These are phyloP conservation scores for Heterodera filipjevi DNA, from an alignment of 2,888 invertebrate species.

Conservation along the genomic window DNA sequence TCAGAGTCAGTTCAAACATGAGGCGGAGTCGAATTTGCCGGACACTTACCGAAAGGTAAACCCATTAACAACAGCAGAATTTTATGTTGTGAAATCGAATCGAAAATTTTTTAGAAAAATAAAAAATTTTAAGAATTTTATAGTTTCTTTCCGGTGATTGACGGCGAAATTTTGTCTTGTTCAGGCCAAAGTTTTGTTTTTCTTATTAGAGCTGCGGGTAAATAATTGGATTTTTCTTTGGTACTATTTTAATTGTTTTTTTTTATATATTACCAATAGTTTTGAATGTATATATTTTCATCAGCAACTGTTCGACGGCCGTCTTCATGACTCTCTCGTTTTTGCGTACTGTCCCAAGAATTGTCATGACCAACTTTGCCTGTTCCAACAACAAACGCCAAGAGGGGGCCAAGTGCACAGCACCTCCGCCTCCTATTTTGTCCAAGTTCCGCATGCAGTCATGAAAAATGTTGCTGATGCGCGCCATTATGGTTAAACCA, in stretches of 20 bases:
- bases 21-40: constrained; percentile 97
- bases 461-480: constrained; percentile 79
- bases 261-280: too few species aligned
- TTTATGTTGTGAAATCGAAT: too few species aligned
- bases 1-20: constrained; percentile 99
- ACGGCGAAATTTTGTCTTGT: too few species aligned
- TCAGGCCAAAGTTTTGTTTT: too few species aligned
- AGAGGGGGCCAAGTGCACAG: background rate
- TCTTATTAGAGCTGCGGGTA: too few species aligned
- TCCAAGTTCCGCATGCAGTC: constrained; percentile 97
- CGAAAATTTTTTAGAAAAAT: too few species aligned
- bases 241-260: constrained; percentile 10
- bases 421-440: constrained; percentile 80
- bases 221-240: too few species aligned
- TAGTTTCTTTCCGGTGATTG: background rate
- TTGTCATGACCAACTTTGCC: constrained; percentile 84
- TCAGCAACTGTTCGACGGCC: constrained; percentile 97
- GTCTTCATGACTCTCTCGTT: constrained; percentile 91
- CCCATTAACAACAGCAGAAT: too few species aligned
- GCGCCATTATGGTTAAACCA: background rate
- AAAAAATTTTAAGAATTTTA: too few species aligned
- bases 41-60: constrained; percentile 98
- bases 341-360: constrained; percentile 99
- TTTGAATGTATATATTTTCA: constrained; percentile 48
- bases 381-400: constrained; percentile 14